Conservation (phyloP, 2,888 invertebrate genomes). For the Aleiodes alternator region DNA sequence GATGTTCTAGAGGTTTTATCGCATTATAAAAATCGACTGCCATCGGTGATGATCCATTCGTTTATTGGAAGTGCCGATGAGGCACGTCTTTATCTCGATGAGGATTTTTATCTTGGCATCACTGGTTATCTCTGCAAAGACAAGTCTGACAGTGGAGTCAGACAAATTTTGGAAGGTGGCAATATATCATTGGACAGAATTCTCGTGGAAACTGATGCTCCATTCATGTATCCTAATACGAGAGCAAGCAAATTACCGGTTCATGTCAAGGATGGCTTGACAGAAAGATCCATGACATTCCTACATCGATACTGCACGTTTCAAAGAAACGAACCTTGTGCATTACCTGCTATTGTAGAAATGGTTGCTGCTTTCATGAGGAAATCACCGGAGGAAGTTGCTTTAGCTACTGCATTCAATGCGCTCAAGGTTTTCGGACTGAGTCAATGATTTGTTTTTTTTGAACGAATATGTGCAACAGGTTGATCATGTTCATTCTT, state of each 20-base stretch:
- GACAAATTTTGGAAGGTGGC: slow-evolving; percentile 88
- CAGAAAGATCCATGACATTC: slow-evolving; percentile 89
- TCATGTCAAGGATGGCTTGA: slow-evolving; percentile 90
- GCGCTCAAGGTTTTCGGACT: slow-evolving; percentile 93
- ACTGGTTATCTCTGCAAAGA: slow-evolving; percentile 94
- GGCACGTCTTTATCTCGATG: slow-evolving; percentile 87
- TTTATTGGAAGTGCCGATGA: slow-evolving; percentile 93
- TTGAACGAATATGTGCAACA: not conserved
- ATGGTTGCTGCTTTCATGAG: slow-evolving; percentile 95
- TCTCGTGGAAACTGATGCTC: slow-evolving; percentile 94
- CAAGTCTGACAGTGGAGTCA: slow-evolving; percentile 92
- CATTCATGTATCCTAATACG: slow-evolving; percentile 97
- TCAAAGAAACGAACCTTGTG: slow-evolving; percentile 97
- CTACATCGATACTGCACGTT: slow-evolving; percentile 94
- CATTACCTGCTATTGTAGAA: slow-evolving; percentile 93
- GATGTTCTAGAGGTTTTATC: slow-evolving; percentile 87
- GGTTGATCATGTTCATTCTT: no score
- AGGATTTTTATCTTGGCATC: slow-evolving; percentile 90
- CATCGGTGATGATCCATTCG: slow-evolving; percentile 92
- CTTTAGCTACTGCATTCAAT: slow-evolving; percentile 92
- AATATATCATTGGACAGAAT: slow-evolving; percentile 89
- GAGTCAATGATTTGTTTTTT: slow-evolving; percentile 80
- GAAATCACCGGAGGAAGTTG: slow-evolving; percentile 91
- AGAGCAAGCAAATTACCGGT: slow-evolving; percentile 93
- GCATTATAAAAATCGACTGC: slow-evolving; percentile 79